Percentiles rank a stretch among this genome's conserved stretches.
Evolutionary conservation across 1,140 invertebrate species (phyloP).

Genomic region (Antheraea pernyi): DNA sequence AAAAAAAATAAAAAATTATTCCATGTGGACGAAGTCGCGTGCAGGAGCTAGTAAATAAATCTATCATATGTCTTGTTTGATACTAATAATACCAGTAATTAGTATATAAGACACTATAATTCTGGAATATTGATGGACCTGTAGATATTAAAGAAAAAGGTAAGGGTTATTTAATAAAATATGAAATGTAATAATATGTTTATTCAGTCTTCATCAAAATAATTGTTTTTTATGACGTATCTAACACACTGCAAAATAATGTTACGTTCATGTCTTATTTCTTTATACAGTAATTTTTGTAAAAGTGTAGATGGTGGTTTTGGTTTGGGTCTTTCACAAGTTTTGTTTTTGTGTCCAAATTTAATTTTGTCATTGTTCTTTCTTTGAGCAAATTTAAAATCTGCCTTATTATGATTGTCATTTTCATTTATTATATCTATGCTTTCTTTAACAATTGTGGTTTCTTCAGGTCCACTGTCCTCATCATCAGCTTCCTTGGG

Average conservation of each 20-base stretch:
- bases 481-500: constrained; percentile 51
- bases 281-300: constrained; percentile 81
- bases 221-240: constrained; percentile 86
- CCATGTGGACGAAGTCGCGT: no score
- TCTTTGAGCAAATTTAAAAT: constrained; percentile 18
- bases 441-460: constrained; percentile 50
- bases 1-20: no score
- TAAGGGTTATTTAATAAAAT: background rate
- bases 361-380: constrained; percentile 31
- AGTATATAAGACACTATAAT: no score
- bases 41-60: no score
- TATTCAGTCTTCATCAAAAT: constrained; percentile 72
- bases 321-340: constrained; percentile 38
- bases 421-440: constrained; percentile 16
- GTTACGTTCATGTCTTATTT: constrained; percentile 87
- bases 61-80: no score
- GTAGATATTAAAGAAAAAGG: background rate
- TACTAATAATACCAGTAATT: no score
- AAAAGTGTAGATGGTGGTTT: constrained; percentile 73
- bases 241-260: constrained; percentile 87
- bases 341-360: background rate
- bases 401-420: constrained; percentile 2
- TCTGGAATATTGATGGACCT: no score
- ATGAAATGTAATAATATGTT: background rate
- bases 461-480: constrained; percentile 74